A percentile compares a stretch with the other conserved stretches of the same genome.
phyloP scores from a whole-genome alignment of 2,888 invertebrate species.

The Microchrysa polita region DNA sequence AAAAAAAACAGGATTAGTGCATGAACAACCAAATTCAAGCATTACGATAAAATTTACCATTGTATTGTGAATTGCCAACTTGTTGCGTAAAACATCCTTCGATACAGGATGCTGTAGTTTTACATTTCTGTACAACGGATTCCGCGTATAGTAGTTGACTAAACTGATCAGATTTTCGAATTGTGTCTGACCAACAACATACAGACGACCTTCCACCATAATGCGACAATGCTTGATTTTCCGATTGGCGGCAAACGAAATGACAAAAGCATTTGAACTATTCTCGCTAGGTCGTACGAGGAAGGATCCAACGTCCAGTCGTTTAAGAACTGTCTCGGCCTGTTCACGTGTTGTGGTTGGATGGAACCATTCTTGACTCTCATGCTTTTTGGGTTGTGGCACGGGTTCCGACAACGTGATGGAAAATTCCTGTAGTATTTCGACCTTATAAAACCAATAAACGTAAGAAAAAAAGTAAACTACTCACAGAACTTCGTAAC shows the following conservation, averaged over 20 bases:
- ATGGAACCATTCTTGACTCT: constrained; percentile 94
- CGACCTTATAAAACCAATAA: not conserved
- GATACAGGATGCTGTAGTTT: constrained; percentile 86
- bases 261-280: constrained; percentile 85
- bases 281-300: constrained; percentile 91
- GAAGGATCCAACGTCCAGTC: constrained; percentile 92
- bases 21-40: not conserved
- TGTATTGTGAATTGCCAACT: constrained; percentile 55
- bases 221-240: constrained; percentile 98
- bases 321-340: constrained; percentile 88
- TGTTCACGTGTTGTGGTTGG: constrained; percentile 79
- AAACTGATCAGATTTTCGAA: constrained; percentile 97
- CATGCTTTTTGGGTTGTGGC: constrained; percentile 94
- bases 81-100: constrained; percentile 72
- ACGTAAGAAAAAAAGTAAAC: not conserved
- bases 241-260: constrained; percentile 90
- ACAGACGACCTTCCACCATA: constrained; percentile 89
- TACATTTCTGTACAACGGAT: constrained; percentile 91
- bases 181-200: constrained; percentile 88
- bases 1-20: not conserved
- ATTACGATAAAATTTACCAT: constrained; percentile 43
- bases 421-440: constrained; percentile 75
- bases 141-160: constrained; percentile 88
- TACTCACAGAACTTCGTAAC: constrained; percentile 78
- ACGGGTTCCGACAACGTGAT: constrained; percentile 90